These are phyloP conservation scores for Bujurquina vittata DNA, from an alignment of 2,113 vertebrate genomes.

Conservation along the genomic window DNA sequence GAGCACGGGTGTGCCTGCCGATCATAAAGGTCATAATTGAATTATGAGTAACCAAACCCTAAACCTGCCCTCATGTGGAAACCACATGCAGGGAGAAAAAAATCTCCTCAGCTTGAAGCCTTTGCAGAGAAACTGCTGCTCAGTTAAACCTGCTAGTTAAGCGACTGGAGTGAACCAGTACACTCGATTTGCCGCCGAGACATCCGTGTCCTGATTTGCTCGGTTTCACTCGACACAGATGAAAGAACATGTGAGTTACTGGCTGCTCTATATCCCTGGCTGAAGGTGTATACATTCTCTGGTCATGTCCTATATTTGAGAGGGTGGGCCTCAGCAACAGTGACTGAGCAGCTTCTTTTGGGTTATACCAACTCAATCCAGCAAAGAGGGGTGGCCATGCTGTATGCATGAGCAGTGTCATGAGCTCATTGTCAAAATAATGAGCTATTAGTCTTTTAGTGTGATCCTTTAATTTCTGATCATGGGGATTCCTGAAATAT, in stretches of 20 bases:
- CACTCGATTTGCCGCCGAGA: neutral
- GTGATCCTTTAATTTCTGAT: neutral
- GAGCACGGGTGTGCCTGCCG: no score
- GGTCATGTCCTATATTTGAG: slow-evolving; percentile 65
- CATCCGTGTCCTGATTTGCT: neutral
- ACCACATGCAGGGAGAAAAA: neutral
- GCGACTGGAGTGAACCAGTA: neutral
- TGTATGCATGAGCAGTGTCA: neutral
- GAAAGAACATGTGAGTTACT: neutral
- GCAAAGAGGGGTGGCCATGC: slow-evolving; percentile 27
- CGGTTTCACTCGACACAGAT: neutral
- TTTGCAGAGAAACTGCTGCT: neutral
- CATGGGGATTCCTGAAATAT: neutral
- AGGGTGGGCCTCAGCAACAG: slow-evolving; percentile 74
- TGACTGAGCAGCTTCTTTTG: slow-evolving; percentile 76
- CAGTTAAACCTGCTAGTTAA: neutral
- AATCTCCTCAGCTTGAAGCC: neutral
- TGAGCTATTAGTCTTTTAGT: neutral
- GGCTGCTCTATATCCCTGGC: neutral
- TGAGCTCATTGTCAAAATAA: neutral
- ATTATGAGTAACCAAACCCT: neutral
- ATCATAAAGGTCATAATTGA: neutral
- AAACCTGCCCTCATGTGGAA: neutral
- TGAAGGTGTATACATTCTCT: slow-evolving; percentile 52
- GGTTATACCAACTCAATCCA: slow-evolving; percentile 60